These are phyloP conservation scores for Aethes cnicana DNA, from an alignment of 2,888 invertebrate genomes.

Conservation along the genomic window DNA sequence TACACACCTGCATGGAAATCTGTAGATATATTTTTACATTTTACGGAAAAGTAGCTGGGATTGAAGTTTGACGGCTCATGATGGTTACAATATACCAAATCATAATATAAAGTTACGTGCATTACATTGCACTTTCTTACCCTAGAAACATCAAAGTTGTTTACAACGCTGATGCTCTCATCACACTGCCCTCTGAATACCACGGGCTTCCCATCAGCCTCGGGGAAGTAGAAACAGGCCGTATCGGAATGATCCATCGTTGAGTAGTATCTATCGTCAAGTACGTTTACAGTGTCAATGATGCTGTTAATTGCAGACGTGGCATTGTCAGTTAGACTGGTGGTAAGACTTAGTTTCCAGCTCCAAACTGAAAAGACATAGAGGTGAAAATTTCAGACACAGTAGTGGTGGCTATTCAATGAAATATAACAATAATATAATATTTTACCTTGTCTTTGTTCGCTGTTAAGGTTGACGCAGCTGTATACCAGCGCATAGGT, in stretches of 20 bases:
- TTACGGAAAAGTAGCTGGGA: too few species aligned
- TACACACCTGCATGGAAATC: too few species aligned
- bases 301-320: conserved; percentile 35
- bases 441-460: conserved; percentile 54
- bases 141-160: conserved; percentile 40
- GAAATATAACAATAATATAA: conserved; percentile 31
- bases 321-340: conserved; percentile 32
- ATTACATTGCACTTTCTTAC: conserved; percentile 36
- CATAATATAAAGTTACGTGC: neutral
- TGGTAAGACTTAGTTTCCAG: conserved; percentile 43
- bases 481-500: conserved; percentile 84
- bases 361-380: conserved; percentile 39
- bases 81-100: too few species aligned
- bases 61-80: too few species aligned
- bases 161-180: conserved; percentile 41
- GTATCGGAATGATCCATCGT: conserved; percentile 36
- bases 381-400: neutral
- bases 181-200: conserved; percentile 50
- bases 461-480: conserved; percentile 72
- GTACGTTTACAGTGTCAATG: conserved; percentile 37
- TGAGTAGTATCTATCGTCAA: conserved; percentile 39
- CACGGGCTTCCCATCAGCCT: conserved; percentile 35
- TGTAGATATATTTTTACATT: too few species aligned
- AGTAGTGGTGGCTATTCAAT: conserved; percentile 25
- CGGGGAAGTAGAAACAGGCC: conserved; percentile 45